Conservation (phyloP, 2,113 vertebrate genomes). For the Oxygymnocypris stewartii region DNA sequence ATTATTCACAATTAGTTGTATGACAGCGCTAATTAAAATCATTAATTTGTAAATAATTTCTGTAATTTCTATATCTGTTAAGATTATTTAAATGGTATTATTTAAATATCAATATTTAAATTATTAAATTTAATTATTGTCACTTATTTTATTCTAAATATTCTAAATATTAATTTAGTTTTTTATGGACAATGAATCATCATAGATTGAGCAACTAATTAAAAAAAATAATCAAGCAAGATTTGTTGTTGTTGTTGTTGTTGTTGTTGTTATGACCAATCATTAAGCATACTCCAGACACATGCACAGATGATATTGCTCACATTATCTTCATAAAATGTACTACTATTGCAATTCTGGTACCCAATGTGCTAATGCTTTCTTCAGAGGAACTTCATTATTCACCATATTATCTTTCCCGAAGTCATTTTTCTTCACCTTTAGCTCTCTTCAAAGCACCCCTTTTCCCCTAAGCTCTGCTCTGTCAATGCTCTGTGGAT, state of each 20-base stretch:
- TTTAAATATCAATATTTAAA: not conserved
- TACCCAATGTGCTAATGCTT: not conserved
- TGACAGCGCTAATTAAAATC: no score
- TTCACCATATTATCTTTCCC: conserved; percentile 23
- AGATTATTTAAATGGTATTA: no score
- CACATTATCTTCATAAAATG: not conserved
- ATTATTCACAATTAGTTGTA: no score
- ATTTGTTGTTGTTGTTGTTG: no score
- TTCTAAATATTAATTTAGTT: not conserved
- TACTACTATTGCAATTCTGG: not conserved
- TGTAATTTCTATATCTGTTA: no score
- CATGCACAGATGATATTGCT: not conserved
- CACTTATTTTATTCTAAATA: not conserved
- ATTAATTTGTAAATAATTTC: no score
- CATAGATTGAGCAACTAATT: not conserved
- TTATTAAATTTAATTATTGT: not conserved
- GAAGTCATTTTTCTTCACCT: conserved; percentile 7
- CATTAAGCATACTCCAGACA: not conserved
- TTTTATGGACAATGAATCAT: not conserved
- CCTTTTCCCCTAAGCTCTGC: conserved; percentile 11
- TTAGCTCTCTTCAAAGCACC: not conserved
- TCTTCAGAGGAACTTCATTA: conserved; percentile 21
- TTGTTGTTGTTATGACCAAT: not conserved
- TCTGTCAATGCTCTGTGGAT: conserved; percentile 17
- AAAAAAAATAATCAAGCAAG: no score